A percentile compares a stretch with the other conserved stretches of the same genome.
Conservation (phyloP, 2,113 vertebrate species). For the Casuarius casuarius region DNA sequence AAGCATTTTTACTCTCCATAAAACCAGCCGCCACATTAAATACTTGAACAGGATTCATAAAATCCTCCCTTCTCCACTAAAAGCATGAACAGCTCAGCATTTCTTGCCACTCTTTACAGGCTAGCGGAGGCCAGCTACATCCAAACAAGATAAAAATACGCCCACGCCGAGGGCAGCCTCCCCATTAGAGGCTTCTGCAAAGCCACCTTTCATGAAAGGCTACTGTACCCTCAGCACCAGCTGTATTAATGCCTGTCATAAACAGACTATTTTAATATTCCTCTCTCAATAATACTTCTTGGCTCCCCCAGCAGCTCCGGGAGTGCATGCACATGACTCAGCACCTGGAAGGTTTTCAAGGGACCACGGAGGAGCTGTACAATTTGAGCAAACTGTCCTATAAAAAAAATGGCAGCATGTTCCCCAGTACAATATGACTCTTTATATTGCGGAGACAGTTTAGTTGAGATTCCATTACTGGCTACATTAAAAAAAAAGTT, state of each 20-base stretch:
- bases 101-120: background rate
- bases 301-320: slow-evolving; percentile 23
- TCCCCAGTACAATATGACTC: background rate
- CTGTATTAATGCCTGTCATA: slow-evolving; percentile 25
- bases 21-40: background rate
- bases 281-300: slow-evolving; percentile 8
- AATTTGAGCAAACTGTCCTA: background rate
- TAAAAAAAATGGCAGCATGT: background rate
- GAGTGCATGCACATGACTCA: slow-evolving; percentile 15
- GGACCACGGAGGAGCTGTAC: background rate
- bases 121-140: background rate
- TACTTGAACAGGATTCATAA: background rate
- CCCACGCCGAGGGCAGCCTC: background rate
- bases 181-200: background rate
- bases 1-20: background rate
- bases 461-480: background rate
- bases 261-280: slow-evolving; percentile 29
- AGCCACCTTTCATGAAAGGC: background rate
- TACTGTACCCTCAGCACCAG: background rate
- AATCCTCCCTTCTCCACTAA: background rate
- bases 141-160: background rate
- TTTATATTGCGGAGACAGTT: background rate
- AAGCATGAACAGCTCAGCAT: background rate
- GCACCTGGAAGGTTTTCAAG: slow-evolving; percentile 50
- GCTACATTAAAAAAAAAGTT: background rate